Evolutionary conservation across 1,140 invertebrate species (phyloP).

Genomic region (Panagrolaimus sp.): DNA sequence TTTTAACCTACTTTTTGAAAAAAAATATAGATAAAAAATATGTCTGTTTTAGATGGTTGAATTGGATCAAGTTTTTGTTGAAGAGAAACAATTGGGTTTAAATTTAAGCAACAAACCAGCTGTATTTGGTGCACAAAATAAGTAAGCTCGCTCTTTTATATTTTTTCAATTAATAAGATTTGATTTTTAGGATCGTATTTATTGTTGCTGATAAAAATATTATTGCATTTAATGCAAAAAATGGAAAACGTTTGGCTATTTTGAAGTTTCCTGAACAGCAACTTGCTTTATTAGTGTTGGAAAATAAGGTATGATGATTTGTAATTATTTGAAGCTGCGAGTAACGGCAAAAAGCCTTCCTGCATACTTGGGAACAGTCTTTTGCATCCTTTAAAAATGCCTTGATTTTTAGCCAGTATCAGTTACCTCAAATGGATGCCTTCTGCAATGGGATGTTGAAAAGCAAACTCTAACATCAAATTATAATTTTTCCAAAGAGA

Average conservation of each 20-base stretch:
- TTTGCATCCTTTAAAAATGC: neutral
- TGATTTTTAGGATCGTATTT: neutral
- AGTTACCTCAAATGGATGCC: neutral
- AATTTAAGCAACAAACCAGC: neutral
- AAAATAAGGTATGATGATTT: neutral
- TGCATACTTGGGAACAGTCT: too few species aligned
- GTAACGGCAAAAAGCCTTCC: too few species aligned
- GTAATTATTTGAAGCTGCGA: neutral
- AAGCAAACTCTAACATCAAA: neutral
- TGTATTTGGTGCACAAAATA: neutral
- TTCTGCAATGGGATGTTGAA: neutral
- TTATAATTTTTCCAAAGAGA: neutral
- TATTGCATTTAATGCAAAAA: constrained; percentile 22
- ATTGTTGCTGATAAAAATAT: constrained; percentile 18
- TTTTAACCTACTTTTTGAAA: constrained; percentile 7
- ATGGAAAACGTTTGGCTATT: constrained; percentile 16
- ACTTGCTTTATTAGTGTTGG: neutral
- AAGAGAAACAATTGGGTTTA: too few species aligned
- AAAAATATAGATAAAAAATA: neutral
- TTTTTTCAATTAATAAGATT: neutral
- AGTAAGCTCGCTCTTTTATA: neutral
- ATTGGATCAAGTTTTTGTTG: too few species aligned
- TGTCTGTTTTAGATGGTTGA: too few species aligned
- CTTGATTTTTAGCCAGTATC: neutral
- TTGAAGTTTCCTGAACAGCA: neutral